These are phyloP conservation scores for Sapayoa aenigma DNA, from an alignment of 2,113 vertebrate species.

Conservation along the genomic window DNA sequence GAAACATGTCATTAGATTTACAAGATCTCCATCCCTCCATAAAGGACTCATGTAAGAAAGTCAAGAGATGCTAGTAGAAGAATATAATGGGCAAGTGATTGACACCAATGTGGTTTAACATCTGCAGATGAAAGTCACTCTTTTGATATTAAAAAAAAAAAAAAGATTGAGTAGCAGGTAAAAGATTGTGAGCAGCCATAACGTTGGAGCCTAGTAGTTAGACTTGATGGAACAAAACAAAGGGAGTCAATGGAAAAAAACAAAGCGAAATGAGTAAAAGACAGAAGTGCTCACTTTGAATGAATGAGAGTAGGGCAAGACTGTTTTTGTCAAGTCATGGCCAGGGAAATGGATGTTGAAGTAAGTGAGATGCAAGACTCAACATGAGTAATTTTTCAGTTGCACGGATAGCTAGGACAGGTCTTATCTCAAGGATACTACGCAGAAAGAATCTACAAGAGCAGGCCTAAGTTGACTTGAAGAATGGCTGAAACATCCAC, in stretches of 20 bases:
- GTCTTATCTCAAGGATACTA: neutral
- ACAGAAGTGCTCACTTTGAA: neutral
- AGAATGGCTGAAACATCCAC: neutral
- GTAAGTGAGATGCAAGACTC: neutral
- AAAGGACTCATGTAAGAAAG: neutral
- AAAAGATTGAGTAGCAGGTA: neutral
- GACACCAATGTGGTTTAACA: neutral
- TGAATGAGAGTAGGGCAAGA: neutral
- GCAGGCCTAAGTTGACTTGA: neutral
- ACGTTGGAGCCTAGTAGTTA: neutral
- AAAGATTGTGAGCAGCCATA: neutral
- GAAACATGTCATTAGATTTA: neutral
- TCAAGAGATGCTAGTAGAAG: neutral
- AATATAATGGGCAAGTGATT: neutral
- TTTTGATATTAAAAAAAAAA: neutral
- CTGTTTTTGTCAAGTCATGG: neutral
- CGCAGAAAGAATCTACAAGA: neutral
- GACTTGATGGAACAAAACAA: neutral
- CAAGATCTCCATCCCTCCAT: neutral
- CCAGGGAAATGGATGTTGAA: neutral
- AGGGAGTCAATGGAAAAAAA: neutral
- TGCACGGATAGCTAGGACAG: neutral
- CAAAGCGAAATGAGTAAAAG: neutral
- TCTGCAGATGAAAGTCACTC: neutral
- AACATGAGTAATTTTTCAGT: neutral